Evolutionary conservation across 2,113 vertebrate genomes (phyloP), one percentile per base, ranked within the genome.

Genomic region (Cyanoramphus novaezelandiae): DNA sequence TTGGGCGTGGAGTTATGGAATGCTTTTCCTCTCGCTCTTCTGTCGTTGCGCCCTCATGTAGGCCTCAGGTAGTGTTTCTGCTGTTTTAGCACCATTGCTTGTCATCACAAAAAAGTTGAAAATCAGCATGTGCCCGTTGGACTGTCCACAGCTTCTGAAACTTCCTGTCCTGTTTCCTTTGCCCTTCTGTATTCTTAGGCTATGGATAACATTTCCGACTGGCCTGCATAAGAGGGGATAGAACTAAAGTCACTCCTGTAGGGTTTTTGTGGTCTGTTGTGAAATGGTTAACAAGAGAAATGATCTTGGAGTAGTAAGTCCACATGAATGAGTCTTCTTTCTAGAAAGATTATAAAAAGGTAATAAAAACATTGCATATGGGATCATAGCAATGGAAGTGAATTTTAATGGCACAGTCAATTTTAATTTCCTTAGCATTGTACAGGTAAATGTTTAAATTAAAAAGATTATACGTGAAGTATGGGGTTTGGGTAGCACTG

Each of bases 41-140:
- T 53, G 27, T n/a, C 17, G 0, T 11, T 47, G 24, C 33, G 31
- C 13, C 10, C 31, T 77, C 2, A 0, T 0, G 0, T 23, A n/a
- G 65, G 84, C 52, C 65, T 72, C 15, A 1, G 33, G 57, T 35
- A 35, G 33, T 31, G n/a, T 44, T 72, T 46, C 46, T 74, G n/a
- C 7, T 28, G 44, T 74, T 76, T 3, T 27, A 18, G 46, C 7
- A 13, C 53, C 1, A 0, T 33, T 5, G 8, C 28, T 72, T 55
- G 47, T 81, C 14, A 2, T 47, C 39, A 24, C 11, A 25, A 57
- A 82, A 25, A 60, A 82, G 44, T 7, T 62, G 50, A 65, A 60
- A 43, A 62, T 57, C 13, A 49, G 19, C n/a, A 37, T 25, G 10
- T 65, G 19, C 46, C 23, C 18, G 0, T 11, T 19, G n/a, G 25